A percentile compares a stretch with the other conserved stretches of the same genome.
Conservation (phyloP, 2,888 invertebrate genomes). For the Eupeodes luniger region DNA sequence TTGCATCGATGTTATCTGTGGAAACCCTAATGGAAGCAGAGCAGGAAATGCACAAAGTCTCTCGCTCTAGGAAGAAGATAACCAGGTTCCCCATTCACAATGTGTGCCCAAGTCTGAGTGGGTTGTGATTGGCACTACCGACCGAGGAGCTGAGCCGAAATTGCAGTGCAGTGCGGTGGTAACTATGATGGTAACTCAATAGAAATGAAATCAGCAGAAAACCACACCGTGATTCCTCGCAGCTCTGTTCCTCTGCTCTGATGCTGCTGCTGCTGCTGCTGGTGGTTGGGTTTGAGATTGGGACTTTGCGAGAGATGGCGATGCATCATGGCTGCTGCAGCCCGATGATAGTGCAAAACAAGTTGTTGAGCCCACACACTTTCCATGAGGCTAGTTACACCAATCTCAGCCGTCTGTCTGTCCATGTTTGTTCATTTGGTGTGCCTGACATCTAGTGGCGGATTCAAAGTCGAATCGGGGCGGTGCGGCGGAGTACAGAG, state of each 20-base stretch:
- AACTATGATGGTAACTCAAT: conserved; percentile 51
- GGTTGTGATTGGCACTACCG: conserved; percentile 76
- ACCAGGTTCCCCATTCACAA: conserved; percentile 19
- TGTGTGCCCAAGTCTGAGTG: conserved; percentile 44
- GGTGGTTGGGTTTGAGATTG: conserved; percentile 18
- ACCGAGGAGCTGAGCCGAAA: conserved; percentile 30
- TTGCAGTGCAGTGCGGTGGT: conserved; percentile 30
- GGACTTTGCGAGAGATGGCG: conserved; percentile 31
- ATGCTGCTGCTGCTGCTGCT: background rate
- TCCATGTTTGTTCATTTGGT: conserved; percentile 73
- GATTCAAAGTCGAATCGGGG: conserved; percentile 3
- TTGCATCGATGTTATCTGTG: conserved; percentile 22
- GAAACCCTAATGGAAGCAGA: conserved; percentile 48
- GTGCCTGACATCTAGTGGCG: conserved; percentile 65
- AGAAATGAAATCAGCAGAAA: conserved; percentile 44
- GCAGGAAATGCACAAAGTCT: conserved; percentile 58
- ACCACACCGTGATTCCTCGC: background rate
- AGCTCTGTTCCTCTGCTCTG: background rate
- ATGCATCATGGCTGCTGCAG: conserved; percentile 64
- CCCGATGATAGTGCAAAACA: conserved; percentile 71
- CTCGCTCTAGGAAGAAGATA: conserved; percentile 43
- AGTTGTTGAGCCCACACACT: conserved; percentile 76
- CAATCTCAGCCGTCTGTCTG: conserved; percentile 73
- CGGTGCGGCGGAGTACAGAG: conserved; percentile 16
- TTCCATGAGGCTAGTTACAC: conserved; percentile 63